These are phyloP conservation scores for Sebastes cheni DNA, from an alignment of 2,797 vertebrate genomes.

Conservation along the genomic window DNA sequence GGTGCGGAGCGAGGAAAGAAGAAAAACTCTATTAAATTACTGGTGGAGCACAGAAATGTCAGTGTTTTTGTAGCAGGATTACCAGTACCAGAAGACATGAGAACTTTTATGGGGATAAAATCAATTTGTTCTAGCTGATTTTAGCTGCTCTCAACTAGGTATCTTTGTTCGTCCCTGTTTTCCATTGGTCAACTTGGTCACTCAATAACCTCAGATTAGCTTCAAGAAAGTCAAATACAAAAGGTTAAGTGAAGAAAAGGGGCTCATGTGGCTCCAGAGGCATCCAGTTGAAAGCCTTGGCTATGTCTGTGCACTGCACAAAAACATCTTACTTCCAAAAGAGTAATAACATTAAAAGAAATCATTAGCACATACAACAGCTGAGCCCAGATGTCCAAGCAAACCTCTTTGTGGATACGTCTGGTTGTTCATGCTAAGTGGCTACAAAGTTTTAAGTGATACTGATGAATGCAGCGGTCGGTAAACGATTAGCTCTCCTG, in stretches of 20 bases:
- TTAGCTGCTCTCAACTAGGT: slow-evolving; percentile 44
- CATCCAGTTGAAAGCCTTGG: not conserved
- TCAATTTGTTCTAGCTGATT: slow-evolving; percentile 74
- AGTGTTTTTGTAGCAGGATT: slow-evolving; percentile 75
- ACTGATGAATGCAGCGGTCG: slow-evolving; percentile 38
- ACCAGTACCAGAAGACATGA: slow-evolving; percentile 74
- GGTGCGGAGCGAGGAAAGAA: slow-evolving; percentile 68
- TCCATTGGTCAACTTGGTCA: slow-evolving; percentile 54
- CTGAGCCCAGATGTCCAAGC: not conserved
- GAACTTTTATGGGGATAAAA: slow-evolving; percentile 75
- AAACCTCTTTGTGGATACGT: slow-evolving; percentile 17
- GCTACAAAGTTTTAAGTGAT: slow-evolving; percentile 22
- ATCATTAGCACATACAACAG: not conserved
- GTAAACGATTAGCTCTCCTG: slow-evolving; percentile 49
- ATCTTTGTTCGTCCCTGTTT: slow-evolving; percentile 40
- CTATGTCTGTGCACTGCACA: not conserved
- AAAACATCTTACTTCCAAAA: slow-evolving; percentile 3
- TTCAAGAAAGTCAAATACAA: not conserved
- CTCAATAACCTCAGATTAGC: slow-evolving; percentile 26
- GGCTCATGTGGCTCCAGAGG: not conserved
- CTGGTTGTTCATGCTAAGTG: slow-evolving; percentile 21
- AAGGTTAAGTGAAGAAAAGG: not conserved
- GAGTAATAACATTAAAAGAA: not conserved
- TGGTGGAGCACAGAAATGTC: slow-evolving; percentile 67
- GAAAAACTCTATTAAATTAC: slow-evolving; percentile 72